A percentile compares a stretch with the other conserved stretches of the same genome.
Conservation (phyloP, 2,888 invertebrate genomes). For the Sesia bembeciformis region DNA sequence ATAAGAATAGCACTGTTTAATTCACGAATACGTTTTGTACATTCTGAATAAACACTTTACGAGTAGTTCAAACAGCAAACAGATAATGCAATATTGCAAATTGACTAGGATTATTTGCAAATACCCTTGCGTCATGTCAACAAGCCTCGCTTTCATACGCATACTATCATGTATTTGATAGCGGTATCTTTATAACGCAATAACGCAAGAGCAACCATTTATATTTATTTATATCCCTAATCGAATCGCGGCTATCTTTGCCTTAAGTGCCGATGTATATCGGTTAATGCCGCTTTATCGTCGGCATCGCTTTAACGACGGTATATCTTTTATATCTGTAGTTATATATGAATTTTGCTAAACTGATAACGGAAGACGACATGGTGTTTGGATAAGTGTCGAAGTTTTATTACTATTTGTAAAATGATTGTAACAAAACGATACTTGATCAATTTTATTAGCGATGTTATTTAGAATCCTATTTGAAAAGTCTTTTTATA, state of each 20-base stretch:
- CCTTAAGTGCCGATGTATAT: constrained; percentile 63
- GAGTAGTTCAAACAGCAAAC: too few relatives aligned
- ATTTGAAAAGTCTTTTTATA: too few relatives aligned
- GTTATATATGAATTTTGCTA: constrained; percentile 33
- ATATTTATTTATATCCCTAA: constrained; percentile 63
- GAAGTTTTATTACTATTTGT: not conserved
- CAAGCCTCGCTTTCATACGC: not conserved
- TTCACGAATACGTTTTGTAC: too few relatives aligned
- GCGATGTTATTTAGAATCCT: too few relatives aligned
- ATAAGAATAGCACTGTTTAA: too few relatives aligned
- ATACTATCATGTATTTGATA: constrained; percentile 22
- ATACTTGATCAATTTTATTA: too few relatives aligned
- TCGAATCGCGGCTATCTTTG: constrained; percentile 41
- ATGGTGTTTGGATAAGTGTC: not conserved
- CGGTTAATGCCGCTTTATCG: constrained; percentile 52
- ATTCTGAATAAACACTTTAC: too few relatives aligned
- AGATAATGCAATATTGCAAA: too few relatives aligned
- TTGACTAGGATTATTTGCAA: too few relatives aligned
- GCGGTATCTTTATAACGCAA: constrained; percentile 54
- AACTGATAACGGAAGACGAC: constrained; percentile 14
- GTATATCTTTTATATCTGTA: constrained; percentile 35
- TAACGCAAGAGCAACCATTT: constrained; percentile 52
- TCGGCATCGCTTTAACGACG: constrained; percentile 43
- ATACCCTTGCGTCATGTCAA: too few relatives aligned
- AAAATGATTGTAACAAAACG: too few relatives aligned